Evolutionary conservation across 2,888 invertebrate species (phyloP), one percentile per base, ranked within the genome.

Genomic region (Trichacis sp.): DNA sequence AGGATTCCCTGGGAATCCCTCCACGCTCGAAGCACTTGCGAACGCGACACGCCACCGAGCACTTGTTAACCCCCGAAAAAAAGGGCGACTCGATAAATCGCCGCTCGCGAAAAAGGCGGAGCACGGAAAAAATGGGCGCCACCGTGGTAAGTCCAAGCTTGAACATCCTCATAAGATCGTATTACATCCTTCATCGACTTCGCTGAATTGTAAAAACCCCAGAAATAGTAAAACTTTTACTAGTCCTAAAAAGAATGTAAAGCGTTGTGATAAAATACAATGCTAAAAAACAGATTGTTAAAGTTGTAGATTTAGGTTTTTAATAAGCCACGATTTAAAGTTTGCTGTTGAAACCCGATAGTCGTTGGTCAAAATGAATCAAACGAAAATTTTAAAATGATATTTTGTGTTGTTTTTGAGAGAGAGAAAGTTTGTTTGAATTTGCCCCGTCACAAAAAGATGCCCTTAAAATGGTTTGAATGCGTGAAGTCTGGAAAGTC

Each of bases 61-160:
- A 81, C 62, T 54, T 73, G n/a, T 70, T 73, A 17, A 81, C 76
- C 49, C 81, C 73, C 12, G 84, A 85, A 43, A 85, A 81, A 55
- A 83, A 81, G 57, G 73, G 69, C 15, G 87, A 87, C 65, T 82
- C 85, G 9, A 83, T 86, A 18, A 82, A 85, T 29, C 75, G 80
- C 14, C 77, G 84, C 57, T 86, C 88, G 40, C 86, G 89, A 72
- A 90, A 90, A 75, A 85, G 90, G 64, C 86, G 89, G 59, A 90
- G 89, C 68, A 85, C 87, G 14, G 90, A 90, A 73, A 89, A 89
- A 80, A 84, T 87, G 70, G 86, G 88, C 55, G 85, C 87, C 38
- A 88, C 87, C 76, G 88, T 89, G 85, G 90, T 90, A 86, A 90
- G 89, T 74, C 56, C 55, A 54, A 59, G 49, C 33, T 49, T 68